phyloP scores from a whole-genome alignment of 2,113 vertebrate genomes.

The Psophia crepitans region DNA sequence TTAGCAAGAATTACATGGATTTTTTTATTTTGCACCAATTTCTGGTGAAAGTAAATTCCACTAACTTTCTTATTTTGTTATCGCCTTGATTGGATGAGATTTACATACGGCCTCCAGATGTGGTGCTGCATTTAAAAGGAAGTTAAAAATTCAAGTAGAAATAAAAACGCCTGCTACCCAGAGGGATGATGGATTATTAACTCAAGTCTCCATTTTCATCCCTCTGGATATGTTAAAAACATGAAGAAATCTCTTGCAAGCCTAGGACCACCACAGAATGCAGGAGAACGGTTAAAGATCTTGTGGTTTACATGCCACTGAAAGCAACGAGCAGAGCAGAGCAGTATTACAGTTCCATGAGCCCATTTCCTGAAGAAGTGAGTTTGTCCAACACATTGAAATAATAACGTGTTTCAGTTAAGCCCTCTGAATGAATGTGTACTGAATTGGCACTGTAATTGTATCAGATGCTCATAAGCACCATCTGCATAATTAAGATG shows the following conservation, averaged over 20 bases:
- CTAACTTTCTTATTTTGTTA: constrained; percentile 17
- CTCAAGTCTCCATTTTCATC: constrained; percentile 29
- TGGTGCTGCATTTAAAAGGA: not conserved
- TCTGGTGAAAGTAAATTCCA: not conserved
- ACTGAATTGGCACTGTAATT: constrained; percentile 36
- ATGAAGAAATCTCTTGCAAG: not conserved
- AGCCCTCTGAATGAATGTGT: not conserved
- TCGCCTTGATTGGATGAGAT: constrained; percentile 11
- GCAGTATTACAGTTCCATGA: not conserved
- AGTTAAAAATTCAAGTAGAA: constrained; percentile 9
- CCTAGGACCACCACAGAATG: not conserved
- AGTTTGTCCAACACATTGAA: constrained; percentile 20
- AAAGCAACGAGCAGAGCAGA: not conserved
- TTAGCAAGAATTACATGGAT: not conserved
- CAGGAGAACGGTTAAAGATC: not conserved
- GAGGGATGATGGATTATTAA: constrained; percentile 34
- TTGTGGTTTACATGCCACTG: not conserved
- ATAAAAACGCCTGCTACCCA: not conserved
- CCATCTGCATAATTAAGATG: constrained; percentile 64
- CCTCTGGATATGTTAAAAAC: constrained; percentile 29
- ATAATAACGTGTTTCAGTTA: constrained; percentile 9
- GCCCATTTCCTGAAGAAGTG: not conserved
- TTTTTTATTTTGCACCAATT: not conserved
- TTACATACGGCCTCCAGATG: constrained; percentile 34
- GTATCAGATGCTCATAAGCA: constrained; percentile 56